A percentile compares a stretch with the other conserved stretches of the same genome.
Evolutionary conservation across 2,113 vertebrate genomes (phyloP).

Genomic region (Eleginops maclovinus): DNA sequence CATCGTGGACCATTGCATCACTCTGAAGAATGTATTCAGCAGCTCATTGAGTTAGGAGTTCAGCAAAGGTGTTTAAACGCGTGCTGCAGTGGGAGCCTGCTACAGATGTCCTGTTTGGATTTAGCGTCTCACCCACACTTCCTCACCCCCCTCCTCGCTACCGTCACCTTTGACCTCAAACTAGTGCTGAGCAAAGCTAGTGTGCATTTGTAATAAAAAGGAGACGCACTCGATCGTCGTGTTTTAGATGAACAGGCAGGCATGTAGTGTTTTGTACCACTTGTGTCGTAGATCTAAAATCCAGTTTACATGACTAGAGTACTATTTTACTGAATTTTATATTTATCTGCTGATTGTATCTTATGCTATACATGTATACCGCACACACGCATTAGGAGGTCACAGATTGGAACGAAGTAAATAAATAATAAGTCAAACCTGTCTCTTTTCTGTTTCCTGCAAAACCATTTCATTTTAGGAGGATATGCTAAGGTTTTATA

Average conservation of each 20-base stretch:
- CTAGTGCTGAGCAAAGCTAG: slow-evolving; percentile 38
- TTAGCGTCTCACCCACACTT: slow-evolving; percentile 24
- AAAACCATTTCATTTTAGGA: not conserved
- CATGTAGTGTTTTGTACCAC: slow-evolving; percentile 63
- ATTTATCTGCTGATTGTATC: slow-evolving; percentile 75
- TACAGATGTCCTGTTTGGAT: slow-evolving; percentile 29
- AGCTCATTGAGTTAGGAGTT: not conserved
- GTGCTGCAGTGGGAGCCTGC: too few species aligned
- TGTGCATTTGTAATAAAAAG: slow-evolving; percentile 30
- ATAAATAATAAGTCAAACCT: slow-evolving; percentile 49
- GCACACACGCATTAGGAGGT: slow-evolving; percentile 68
- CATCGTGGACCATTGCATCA: not conserved
- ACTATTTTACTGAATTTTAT: slow-evolving; percentile 78
- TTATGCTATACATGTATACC: slow-evolving; percentile 56
- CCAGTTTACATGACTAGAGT: slow-evolving; percentile 66
- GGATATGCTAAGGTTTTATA: too few species aligned
- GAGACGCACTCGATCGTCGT: slow-evolving; percentile 16
- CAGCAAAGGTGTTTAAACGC: slow-evolving; percentile 3
- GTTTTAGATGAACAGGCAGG: slow-evolving; percentile 58
- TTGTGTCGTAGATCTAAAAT: slow-evolving; percentile 59
- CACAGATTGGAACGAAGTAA: slow-evolving; percentile 56
- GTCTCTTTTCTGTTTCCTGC: not conserved
- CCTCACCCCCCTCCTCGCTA: not conserved
- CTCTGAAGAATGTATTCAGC: slow-evolving; percentile 15
- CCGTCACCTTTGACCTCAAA: slow-evolving; percentile 58